Evolutionary conservation across 2,888 invertebrate genomes (phyloP), one percentile per base, ranked within the genome.

Genomic region (Amphimallon solstitiale): DNA sequence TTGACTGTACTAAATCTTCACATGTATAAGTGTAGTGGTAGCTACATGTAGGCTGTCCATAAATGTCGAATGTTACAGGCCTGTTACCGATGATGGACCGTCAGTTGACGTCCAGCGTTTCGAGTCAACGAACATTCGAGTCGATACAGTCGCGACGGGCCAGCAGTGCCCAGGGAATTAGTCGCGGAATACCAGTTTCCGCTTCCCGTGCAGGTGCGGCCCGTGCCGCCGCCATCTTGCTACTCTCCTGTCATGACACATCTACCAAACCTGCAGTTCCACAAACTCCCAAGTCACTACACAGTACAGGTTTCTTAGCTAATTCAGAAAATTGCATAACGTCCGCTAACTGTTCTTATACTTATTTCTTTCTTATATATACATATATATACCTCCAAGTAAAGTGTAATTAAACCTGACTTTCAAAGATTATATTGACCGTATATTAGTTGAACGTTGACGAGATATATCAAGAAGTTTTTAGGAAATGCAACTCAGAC

Each of bases 151-250:
- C 84, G 76, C 83, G 86, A 70, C 81, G 85, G 76, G 82, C 84
- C 64, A 85, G 85, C 83, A 85, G 88, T 81, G 85, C 86, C 77
- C 83, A 84, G 79, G 81, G 80, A 74, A 86, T 59, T 45, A 34
- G 86, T 76, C 89, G 89, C 77, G 91, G 90, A 81, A 88, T 89
- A 79, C 83, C 89, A 77, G 90, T 91, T 80, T 89, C 92, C 79
- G 89, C 91, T 79, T 93, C 93, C 82, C 90, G 93, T 86, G 92
- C 93, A 93, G 93, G 93, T 93, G 93, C 93, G 89, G 93, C 93
- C 85, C 91, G 93, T 85, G 89, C 92, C 86, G 93, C 93, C 87
- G 93, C 93, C 91, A 93, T 94, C 91, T 93, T 94, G 92, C 91
- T 94, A 87, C 92, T 93, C 88, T 93, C 93, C 88, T 92, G 92